Evolutionary conservation across 2,113 vertebrate genomes (phyloP).

Genomic region (Engystomops pustulosus): DNA sequence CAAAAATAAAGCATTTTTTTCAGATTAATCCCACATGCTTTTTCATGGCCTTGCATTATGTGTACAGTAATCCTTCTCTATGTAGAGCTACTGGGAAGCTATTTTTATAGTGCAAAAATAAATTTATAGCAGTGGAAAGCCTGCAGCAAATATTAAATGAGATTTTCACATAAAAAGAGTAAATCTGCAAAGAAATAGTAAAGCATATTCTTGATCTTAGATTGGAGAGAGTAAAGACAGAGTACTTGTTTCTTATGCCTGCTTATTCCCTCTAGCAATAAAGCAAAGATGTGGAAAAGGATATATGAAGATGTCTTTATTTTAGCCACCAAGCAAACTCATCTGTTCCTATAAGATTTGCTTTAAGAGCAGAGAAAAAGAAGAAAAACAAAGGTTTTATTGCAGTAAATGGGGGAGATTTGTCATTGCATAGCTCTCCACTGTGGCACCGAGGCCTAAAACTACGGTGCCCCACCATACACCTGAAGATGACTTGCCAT

Average conservation of each 20-base stretch:
- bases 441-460: no score
- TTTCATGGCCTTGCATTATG: not conserved
- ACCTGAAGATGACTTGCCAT: no score
- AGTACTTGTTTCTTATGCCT: constrained; percentile 64
- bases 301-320: constrained; percentile 41
- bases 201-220: constrained; percentile 66
- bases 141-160: constrained; percentile 70
- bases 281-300: constrained; percentile 54
- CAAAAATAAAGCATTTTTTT: not conserved
- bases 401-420: no score
- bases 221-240: constrained; percentile 49
- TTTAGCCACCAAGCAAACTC: constrained; percentile 50
- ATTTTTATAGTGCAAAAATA: constrained; percentile 64
- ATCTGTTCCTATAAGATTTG: constrained; percentile 30
- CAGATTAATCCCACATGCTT: not conserved
- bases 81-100: constrained; percentile 65
- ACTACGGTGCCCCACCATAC: no score
- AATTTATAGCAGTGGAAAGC: constrained; percentile 67
- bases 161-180: constrained; percentile 68
- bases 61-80: constrained; percentile 60
- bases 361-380: no score
- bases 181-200: constrained; percentile 69
- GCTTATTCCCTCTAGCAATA: constrained; percentile 58
- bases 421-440: no score
- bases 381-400: no score